Conservation (phyloP, 2,113 vertebrate genomes). For the Hippocampus abdominalis region DNA sequence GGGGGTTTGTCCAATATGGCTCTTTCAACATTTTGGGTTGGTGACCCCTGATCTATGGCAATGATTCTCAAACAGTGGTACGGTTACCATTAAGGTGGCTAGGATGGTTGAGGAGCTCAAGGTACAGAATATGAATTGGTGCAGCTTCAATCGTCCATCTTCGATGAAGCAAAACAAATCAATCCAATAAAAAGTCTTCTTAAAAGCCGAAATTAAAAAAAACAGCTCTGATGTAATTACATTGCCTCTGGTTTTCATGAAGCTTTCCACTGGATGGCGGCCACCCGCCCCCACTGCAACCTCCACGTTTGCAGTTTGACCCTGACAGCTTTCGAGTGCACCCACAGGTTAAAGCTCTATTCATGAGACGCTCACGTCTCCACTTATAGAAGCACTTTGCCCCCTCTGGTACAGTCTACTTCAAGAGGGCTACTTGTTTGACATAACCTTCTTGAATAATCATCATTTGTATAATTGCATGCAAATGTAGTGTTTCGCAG, state of each 20-base stretch:
- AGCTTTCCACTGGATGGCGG: conserved; percentile 48
- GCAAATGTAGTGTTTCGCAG: background rate
- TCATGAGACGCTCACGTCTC: conserved; percentile 46
- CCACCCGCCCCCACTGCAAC: background rate
- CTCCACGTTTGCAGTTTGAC: conserved; percentile 51
- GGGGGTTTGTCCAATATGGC: too few relatives aligned
- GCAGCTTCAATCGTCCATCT: conserved; percentile 27
- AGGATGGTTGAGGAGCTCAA: conserved; percentile 5
- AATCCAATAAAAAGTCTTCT: conserved; percentile 56
- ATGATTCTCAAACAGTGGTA: too few relatives aligned
- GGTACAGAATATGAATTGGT: conserved; percentile 51
- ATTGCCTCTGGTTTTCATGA: conserved; percentile 58
- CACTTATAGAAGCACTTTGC: conserved; percentile 52
- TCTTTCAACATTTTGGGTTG: too few relatives aligned
- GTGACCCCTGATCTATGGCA: too few relatives aligned
- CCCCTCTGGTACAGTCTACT: conserved; percentile 40
- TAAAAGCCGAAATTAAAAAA: conserved; percentile 66
- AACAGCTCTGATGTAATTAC: conserved; percentile 55
- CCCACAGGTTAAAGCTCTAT: conserved; percentile 46
- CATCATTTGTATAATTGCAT: background rate
- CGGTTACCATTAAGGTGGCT: background rate
- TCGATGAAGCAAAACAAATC: conserved; percentile 44
- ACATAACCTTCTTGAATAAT: background rate
- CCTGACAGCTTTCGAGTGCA: conserved; percentile 33
- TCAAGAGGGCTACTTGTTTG: background rate